Base-by-base conservation (phyloP, 2,888 invertebrate species). In the Drosophila planitibia region DNA sequence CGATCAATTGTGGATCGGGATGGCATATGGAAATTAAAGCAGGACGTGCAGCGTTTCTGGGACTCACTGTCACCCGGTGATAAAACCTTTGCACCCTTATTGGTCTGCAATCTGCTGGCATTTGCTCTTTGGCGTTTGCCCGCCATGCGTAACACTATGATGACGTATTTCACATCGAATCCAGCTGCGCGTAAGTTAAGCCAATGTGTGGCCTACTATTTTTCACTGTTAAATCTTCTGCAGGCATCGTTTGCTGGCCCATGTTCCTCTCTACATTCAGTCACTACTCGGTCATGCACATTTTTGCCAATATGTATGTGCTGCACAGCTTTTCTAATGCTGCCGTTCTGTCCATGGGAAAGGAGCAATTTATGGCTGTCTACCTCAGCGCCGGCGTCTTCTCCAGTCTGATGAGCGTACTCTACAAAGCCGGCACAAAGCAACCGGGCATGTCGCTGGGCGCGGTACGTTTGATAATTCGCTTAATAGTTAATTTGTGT, bases 251-350 rank as follows among this genome's bases (percentile, higher is more conserved):
- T 58, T 98, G 97, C 92, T 95, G 96, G 94, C 98, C 99, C 5
- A 98, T 99, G 98, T 92, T 99, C 60, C 94, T 99, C 6, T 98
- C 98, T n/a, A 97, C 97, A 39, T 99, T 99, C 94, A 99, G 99
- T 90, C 99, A 99, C 93, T 96, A 97, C 90, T 97, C 97, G 1
- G 93, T 96, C 44, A 94, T 98, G 77, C 99, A 99, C 94, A 95
- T 99, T 71, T 96, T 96, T 82, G 96, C 97, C 63, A 99, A 99
- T 93, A 99, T 99, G 99, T 99, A 97, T 94, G 99, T 98, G 51
- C 94, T 99, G 33, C 97, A 97, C 93, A 97, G 97, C 91, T 98
- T 98, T 91, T 88, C 91, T 4, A 91, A 91, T 66, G 89, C 91
- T 47, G 96, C 97, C 52, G 95, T 97, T 33, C 94, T 95, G 52